Conservation (phyloP, 2,113 vertebrate species). For the Malaclemys terrapin region DNA sequence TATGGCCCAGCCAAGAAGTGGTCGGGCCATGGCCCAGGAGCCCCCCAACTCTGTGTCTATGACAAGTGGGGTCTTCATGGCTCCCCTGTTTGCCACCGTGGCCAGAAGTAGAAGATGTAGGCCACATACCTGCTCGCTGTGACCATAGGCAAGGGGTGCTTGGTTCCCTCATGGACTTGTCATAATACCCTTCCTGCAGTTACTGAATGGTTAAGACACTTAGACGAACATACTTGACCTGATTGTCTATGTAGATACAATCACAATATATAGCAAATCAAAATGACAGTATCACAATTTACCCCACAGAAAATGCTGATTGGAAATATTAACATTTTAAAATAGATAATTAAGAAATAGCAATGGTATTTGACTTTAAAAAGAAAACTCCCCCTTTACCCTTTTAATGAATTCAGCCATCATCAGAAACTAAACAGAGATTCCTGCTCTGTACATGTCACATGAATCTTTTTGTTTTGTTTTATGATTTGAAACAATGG, state of each 20-base stretch:
- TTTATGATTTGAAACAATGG: slow-evolving; percentile 58
- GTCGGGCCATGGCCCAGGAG: no score
- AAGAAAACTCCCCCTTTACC: not conserved
- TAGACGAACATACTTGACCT: not conserved
- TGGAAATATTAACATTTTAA: not conserved
- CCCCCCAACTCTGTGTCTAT: no score
- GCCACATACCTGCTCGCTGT: no score
- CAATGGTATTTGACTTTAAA: not conserved
- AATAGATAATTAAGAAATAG: slow-evolving; percentile 4
- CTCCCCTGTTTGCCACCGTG: no score
- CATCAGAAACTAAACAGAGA: slow-evolving; percentile 48
- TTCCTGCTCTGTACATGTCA: slow-evolving; percentile 3
- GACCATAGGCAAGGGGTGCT: no score
- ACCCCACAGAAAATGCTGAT: not conserved
- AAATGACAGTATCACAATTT: not conserved
- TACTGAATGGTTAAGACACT: not conserved
- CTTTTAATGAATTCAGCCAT: slow-evolving; percentile 20
- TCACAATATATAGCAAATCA: not conserved
- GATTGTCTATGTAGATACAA: not conserved
- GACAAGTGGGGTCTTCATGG: no score
- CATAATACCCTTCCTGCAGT: no score
- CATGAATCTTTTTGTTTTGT: slow-evolving; percentile 4
- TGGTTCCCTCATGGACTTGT: no score
- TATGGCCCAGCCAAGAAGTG: no score
- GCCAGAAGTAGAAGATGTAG: no score